A percentile compares a stretch with the other conserved stretches of the same genome.
Conservation (phyloP, 2,888 invertebrate genomes). For the Sminthurinus aureus region DNA sequence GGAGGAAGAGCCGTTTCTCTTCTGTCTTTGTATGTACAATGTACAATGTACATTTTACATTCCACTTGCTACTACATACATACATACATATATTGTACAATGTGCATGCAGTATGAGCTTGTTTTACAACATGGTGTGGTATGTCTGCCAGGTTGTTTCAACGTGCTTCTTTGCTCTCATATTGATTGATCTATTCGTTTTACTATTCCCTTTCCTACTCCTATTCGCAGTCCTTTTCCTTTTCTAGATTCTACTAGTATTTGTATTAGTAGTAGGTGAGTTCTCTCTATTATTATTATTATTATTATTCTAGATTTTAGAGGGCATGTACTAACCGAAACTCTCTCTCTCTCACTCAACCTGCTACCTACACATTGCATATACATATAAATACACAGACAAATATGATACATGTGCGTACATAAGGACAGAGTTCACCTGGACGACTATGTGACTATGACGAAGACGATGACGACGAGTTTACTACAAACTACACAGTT, state of each 20-base stretch:
- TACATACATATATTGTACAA: not conserved
- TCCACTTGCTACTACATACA: not conserved
- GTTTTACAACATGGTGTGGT: not conserved
- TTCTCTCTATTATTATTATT: not conserved
- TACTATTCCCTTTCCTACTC: too few species aligned
- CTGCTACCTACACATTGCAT: not conserved
- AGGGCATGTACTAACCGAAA: too few species aligned
- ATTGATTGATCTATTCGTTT: constrained; percentile 22
- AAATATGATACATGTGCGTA: too few species aligned
- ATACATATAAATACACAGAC: not conserved
- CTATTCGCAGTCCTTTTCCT: too few species aligned
- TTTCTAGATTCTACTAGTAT: too few species aligned
- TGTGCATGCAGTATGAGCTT: too few species aligned
- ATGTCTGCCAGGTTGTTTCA: not conserved
- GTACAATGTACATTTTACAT: not conserved
- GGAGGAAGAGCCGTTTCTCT: not conserved
- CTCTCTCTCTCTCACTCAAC: not conserved
- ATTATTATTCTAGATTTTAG: not conserved
- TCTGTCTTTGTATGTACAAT: not conserved
- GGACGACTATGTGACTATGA: not conserved
- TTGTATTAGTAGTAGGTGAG: not conserved
- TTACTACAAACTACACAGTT: too few species aligned
- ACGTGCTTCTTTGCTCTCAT: not conserved
- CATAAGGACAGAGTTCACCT: not conserved
- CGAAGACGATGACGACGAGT: too few species aligned